These are phyloP conservation scores for Callorhinus ursinus DNA, from an alignment of 2,113 vertebrate species.

Conservation along the genomic window DNA sequence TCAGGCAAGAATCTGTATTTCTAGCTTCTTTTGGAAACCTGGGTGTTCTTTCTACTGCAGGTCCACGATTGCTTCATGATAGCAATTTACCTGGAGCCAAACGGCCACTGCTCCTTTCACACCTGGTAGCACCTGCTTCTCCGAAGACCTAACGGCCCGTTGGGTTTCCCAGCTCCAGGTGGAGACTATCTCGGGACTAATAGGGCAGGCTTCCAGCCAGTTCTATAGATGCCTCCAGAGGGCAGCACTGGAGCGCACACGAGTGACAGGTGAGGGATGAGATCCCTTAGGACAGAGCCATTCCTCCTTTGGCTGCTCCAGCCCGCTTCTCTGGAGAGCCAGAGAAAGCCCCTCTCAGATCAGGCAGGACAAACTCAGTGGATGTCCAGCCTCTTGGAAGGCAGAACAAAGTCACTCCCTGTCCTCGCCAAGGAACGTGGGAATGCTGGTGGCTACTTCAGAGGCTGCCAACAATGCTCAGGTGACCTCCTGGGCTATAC, in stretches of 20 bases:
- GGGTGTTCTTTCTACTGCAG: background rate
- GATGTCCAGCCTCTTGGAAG: accelerated
- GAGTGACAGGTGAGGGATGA: background rate
- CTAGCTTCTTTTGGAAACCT: background rate
- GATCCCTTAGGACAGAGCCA: accelerated
- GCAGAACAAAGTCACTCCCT: background rate
- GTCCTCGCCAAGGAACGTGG: background rate
- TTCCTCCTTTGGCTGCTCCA: accelerated
- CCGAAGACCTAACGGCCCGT: accelerated
- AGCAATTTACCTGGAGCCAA: background rate
- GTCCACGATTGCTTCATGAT: background rate
- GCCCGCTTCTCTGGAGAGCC: background rate
- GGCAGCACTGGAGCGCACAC: background rate
- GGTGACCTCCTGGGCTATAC: background rate
- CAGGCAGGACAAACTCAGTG: accelerated
- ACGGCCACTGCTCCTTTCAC: background rate
- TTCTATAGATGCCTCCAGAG: background rate
- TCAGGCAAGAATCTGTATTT: background rate
- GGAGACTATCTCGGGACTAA: too few species aligned
- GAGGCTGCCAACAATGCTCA: background rate
- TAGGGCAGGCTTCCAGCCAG: background rate
- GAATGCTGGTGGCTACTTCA: background rate
- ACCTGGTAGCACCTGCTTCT: background rate
- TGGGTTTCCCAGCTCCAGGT: background rate
- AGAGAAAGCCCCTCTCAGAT: background rate